Conservation (phyloP, 2,113 vertebrate genomes). For the Hirundichthys speculiger region DNA sequence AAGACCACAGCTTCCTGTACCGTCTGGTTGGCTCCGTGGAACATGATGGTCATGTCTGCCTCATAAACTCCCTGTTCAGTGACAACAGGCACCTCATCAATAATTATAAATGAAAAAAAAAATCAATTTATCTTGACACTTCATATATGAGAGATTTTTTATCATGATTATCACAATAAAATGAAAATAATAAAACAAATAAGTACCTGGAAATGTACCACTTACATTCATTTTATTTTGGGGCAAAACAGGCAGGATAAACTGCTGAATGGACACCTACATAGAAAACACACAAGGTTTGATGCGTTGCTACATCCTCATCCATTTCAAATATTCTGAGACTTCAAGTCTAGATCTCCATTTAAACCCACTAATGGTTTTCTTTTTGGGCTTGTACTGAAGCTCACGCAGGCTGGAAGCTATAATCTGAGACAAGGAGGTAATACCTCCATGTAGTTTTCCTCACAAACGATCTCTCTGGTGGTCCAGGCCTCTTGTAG, state of each 20-base stretch:
- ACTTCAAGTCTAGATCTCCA: background rate
- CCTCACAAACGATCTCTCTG: slow-evolving; percentile 63
- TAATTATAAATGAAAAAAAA: no score
- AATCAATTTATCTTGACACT: no score
- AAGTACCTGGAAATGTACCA: background rate
- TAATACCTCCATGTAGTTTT: slow-evolving; percentile 71
- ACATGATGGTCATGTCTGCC: slow-evolving; percentile 30
- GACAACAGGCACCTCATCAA: background rate
- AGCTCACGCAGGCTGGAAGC: no score
- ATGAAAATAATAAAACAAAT: background rate
- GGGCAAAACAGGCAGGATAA: background rate
- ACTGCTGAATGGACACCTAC: slow-evolving; percentile 53
- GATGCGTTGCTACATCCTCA: background rate
- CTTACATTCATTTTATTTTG: slow-evolving; percentile 1
- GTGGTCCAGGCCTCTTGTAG: slow-evolving; percentile 28
- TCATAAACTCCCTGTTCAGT: slow-evolving; percentile 11
- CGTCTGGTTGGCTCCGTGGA: slow-evolving; percentile 9
- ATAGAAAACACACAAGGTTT: background rate
- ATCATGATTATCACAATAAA: no score
- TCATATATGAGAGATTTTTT: no score
- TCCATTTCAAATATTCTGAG: background rate
- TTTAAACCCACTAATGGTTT: no score
- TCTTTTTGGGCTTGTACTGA: background rate
- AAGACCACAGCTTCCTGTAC: slow-evolving; percentile 2
- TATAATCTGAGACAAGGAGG: background rate